Conservation (phyloP, 2,888 invertebrate species). For the Diogma glabrata region DNA sequence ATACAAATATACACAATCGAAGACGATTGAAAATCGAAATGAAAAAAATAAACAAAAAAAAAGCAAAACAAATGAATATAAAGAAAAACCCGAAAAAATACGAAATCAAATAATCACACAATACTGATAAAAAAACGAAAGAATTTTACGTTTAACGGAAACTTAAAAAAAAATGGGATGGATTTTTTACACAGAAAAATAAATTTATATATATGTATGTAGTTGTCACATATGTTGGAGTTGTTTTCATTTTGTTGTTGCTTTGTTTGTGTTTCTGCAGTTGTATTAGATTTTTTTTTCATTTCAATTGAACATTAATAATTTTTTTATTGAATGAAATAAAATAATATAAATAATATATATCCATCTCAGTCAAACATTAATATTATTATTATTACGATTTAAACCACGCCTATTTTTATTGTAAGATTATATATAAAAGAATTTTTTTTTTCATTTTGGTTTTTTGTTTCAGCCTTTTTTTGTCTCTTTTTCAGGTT, state of each 20-base stretch:
- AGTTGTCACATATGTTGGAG: slow-evolving; percentile 5
- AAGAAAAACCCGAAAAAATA: slow-evolving; percentile 6
- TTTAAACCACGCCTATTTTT: slow-evolving; percentile 1
- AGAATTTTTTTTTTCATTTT: no score
- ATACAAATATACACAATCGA: slow-evolving; percentile 8
- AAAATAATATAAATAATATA: neutral
- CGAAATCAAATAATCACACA: neutral
- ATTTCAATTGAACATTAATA: slow-evolving; percentile 9
- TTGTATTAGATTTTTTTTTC: no score
- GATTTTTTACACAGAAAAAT: no score
- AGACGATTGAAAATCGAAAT: slow-evolving; percentile 7
- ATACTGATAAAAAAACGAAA: neutral
- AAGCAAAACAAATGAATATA: neutral
- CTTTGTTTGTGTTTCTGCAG: neutral
- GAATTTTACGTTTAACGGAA: no score
- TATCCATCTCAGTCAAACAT: neutral
- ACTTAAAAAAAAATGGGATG: slow-evolving; percentile 5
- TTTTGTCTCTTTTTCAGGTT: slow-evolving; percentile 6
- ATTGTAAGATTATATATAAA: no score
- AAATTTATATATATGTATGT: slow-evolving; percentile 7
- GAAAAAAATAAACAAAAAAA: neutral
- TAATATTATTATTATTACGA: slow-evolving; percentile 4
- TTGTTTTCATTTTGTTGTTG: slow-evolving; percentile 5
- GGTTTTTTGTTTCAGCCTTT: neutral
- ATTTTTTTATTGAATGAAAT: slow-evolving; percentile 6